Evolutionary conservation across 2,113 vertebrate genomes (phyloP).

Genomic region (Mesoclemmys tuberculata): DNA sequence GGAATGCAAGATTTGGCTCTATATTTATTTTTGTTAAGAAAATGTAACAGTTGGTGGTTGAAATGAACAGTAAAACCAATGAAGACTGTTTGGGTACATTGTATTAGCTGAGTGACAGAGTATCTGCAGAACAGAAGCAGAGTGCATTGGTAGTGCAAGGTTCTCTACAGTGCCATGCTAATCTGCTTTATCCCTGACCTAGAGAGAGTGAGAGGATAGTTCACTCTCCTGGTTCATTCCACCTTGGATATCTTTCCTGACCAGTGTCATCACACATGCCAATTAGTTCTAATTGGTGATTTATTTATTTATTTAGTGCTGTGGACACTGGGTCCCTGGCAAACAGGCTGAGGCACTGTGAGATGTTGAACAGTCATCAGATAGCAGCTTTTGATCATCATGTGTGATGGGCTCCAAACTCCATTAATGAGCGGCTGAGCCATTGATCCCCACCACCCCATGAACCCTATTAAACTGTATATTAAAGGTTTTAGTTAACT

Average conservation of each 20-base stretch:
- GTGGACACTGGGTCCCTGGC: background rate
- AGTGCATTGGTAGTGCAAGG: background rate
- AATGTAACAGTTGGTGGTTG: background rate
- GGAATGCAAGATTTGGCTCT: background rate
- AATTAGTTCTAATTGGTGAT: background rate
- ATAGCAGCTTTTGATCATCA: background rate
- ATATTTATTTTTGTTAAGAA: background rate
- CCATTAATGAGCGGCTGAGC: background rate
- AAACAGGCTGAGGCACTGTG: background rate
- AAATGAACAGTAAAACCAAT: background rate
- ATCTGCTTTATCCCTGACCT: background rate
- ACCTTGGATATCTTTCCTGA: background rate
- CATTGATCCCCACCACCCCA: background rate
- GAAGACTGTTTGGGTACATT: background rate
- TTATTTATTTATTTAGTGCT: background rate
- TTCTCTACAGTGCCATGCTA: background rate
- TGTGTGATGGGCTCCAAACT: background rate
- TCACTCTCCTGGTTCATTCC: background rate
- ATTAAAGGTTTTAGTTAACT: background rate
- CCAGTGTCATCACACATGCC: background rate
- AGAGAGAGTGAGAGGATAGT: background rate
- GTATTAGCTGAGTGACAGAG: background rate
- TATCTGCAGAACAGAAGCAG: background rate
- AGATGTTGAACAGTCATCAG: background rate
- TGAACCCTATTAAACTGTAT: background rate